Evolutionary conservation across 2,888 invertebrate species (phyloP), one percentile per base, ranked within the genome.

Genomic region (Drosophila eohydei): DNA sequence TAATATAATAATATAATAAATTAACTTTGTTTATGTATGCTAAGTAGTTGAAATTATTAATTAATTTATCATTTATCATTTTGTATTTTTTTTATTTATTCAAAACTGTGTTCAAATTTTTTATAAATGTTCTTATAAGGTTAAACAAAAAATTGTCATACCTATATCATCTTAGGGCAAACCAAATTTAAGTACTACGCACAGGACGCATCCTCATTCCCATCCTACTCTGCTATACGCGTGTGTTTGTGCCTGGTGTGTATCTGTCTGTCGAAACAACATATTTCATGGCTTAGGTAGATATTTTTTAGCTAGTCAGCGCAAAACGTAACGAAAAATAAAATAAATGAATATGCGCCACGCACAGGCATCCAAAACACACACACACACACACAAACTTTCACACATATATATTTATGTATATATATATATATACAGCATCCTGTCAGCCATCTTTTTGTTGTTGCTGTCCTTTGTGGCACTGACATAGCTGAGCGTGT

Each of bases 271-370:
- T 69, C 69, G 68, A 67, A 74, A 69, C 74, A 84, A 74, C 81
- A 84, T 83, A 86, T 83, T 78, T 84, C 81, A 86, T 75, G 78
- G 73, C 78, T 78, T 83, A 74, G 78, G 73, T 83, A 74, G 79
- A 81, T 85, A 81, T 81, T 70, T 72, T 80, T 69, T 61, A 74
- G 74, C 80, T 76, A 84, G 84, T 84, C 83, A 84, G 83, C 86
- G 78, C 57, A 78, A 79, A 76, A 79, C 54, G 65, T 63, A 67
- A 52, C 50, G 55, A 64, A 77, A 66, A 78, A 72, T 72, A 83
- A 83, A 83, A 83, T 78, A 84, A 83, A 83, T 83, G 83, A 84
- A 84, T 77, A 74, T 77, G 72, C 82, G 82, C 77, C 82, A 81
- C 84, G 80, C 82, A 81, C 77, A 83, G 84, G 84, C 79, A 83